Conservation (phyloP, 2,797 vertebrate genomes). For the Sciurus carolinensis region DNA sequence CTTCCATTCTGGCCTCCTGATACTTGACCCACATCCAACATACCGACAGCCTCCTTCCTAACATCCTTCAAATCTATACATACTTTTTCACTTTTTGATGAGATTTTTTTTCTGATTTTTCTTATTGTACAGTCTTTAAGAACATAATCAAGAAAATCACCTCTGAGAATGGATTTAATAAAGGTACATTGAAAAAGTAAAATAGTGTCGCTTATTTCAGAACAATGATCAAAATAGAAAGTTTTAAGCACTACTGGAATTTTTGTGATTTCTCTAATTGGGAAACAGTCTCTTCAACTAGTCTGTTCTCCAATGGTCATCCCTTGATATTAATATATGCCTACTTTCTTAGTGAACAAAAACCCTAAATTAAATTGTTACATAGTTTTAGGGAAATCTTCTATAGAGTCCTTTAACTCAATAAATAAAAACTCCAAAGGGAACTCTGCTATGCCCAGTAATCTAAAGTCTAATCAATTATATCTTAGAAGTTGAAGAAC, state of each 20-base stretch:
- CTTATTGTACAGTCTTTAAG: background rate
- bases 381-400: background rate
- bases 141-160: conserved; percentile 13
- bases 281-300: conserved; percentile 46
- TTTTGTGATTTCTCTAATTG: conserved; percentile 54
- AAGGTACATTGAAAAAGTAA: background rate
- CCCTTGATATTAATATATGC: background rate
- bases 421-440: conserved; percentile 5
- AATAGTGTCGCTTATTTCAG: conserved; percentile 35
- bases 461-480: conserved; percentile 28
- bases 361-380: background rate
- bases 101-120: conserved; percentile 32
- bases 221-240: background rate
- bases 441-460: background rate
- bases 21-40: background rate
- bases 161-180: conserved; percentile 23
- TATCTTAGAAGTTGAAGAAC: background rate
- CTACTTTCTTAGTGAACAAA: conserved; percentile 50
- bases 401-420: background rate
- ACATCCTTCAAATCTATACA: background rate
- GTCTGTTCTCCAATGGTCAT: background rate
- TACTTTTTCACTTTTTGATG: background rate
- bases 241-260: background rate
- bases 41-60: background rate
- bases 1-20: background rate